A percentile compares a stretch with the other conserved stretches of the same genome.
These are phyloP conservation scores for Plusia festucae DNA, from an alignment of 2,888 invertebrate species.

Conservation along the genomic window DNA sequence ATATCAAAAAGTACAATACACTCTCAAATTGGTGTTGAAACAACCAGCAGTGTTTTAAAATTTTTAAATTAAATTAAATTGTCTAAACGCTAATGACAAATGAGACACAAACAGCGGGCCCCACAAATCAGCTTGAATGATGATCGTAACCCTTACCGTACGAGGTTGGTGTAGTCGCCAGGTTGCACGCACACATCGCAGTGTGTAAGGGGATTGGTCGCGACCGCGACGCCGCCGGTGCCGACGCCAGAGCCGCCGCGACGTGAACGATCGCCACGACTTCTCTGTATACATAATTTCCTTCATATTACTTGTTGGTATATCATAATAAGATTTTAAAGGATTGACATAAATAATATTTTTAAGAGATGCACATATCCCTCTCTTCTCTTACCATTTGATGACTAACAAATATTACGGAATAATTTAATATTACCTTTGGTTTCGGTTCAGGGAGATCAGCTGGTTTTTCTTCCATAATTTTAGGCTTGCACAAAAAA, in stretches of 20 bases:
- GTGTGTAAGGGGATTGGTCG: slow-evolving; percentile 72
- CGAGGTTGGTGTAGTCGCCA: slow-evolving; percentile 91
- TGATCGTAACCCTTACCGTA: slow-evolving; percentile 85
- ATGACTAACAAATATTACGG: not conserved
- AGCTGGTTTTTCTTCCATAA: slow-evolving; percentile 54
- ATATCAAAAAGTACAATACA: no score
- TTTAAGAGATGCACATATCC: no score
- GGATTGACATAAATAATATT: no score
- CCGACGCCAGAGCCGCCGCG: slow-evolving; percentile 57
- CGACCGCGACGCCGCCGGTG: slow-evolving; percentile 27
- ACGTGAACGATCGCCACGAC: slow-evolving; percentile 55
- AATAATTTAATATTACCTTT: slow-evolving; percentile 61
- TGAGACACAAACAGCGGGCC: not conserved
- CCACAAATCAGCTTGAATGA: not conserved
- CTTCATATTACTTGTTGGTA: not conserved
- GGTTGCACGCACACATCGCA: slow-evolving; percentile 92
- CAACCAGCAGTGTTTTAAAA: no score
- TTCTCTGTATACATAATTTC: slow-evolving; percentile 50
- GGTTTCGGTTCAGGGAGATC: slow-evolving; percentile 60
- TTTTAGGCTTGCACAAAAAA: slow-evolving; percentile 66
- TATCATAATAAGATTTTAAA: no score
- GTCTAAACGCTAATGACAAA: not conserved
- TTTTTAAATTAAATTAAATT: no score
- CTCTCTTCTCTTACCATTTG: no score
- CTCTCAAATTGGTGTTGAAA: no score